phyloP scores from a whole-genome alignment of 2,113 vertebrate species.

The Steatornis caripensis region DNA sequence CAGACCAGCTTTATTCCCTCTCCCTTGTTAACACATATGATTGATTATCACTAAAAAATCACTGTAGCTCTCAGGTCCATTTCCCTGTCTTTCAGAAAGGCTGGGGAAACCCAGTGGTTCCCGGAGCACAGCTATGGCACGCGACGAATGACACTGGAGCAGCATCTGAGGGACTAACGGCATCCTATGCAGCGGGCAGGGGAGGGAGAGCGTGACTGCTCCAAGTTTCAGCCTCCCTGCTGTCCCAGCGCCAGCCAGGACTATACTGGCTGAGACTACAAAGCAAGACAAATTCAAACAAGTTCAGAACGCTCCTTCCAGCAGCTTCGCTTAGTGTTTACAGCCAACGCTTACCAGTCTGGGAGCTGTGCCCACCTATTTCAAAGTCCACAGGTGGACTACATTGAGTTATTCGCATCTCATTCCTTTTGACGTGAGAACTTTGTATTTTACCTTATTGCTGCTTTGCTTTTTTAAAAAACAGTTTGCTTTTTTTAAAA shows the following conservation, averaged over 20 bases:
- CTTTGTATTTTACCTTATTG: neutral
- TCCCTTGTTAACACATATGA: neutral
- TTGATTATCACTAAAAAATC: neutral
- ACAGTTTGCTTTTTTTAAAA: neutral
- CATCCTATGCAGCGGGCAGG: neutral
- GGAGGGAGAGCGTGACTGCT: neutral
- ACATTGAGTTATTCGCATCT: neutral
- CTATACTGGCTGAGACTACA: neutral
- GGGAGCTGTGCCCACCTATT: neutral
- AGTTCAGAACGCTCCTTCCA: neutral
- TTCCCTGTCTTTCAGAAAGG: neutral
- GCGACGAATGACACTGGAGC: neutral
- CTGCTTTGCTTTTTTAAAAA: neutral
- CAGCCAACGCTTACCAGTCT: neutral
- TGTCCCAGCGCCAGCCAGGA: neutral
- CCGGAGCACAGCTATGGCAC: neutral
- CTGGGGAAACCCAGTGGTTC: neutral
- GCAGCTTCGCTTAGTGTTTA: neutral
- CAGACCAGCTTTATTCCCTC: neutral
- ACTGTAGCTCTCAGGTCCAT: rapidly evolving
- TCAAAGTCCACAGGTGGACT: neutral
- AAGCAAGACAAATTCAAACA: neutral
- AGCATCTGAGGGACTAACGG: neutral
- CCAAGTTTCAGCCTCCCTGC: neutral
- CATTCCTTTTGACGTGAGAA: neutral